Base-by-base conservation (phyloP, 1,140 invertebrate species). In the Solenopsis fugax region DNA sequence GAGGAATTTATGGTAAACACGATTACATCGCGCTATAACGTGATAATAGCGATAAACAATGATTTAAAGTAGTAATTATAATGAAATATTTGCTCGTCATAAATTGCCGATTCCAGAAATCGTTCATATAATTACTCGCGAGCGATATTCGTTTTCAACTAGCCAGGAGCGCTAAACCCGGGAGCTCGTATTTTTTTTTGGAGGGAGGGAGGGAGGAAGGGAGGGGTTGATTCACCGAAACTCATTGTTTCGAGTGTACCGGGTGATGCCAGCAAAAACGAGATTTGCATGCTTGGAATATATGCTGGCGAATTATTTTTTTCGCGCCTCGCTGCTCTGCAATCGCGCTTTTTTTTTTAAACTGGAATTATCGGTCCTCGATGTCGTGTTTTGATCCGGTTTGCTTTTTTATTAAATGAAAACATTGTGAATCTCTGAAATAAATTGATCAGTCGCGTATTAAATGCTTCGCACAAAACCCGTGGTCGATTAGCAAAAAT, bases 1-100 rank as follows among this genome's bases (percentile, higher is more conserved):
- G 65, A 90, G 86, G 85, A 90, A 90, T 90, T 89, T 90, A 89
- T 78, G 72, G 77, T 24, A 80, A 77, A 41, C 65, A 67, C 45
- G 58, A 75, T 75, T 75, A 54, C 56, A 75, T 69, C 77, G 67
- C 62, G 52, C 69, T 84, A 60, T 77, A 77, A 89, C 76, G 54
- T 37, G 77, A 62, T 87, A 90, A 90, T 87, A 64, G 78, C 52
- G 65, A 87, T 72, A 84, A 89, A 78, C 72, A 65, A 77, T 60
- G 85, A 69, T 65, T 77, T 82, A 86, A 82, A 71, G 56, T 21
- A 85, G 48, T 76, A 60, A 85, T 72, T 64, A 50, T 52, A 50
- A n/a, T 58, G 58, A 78, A 56, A 56, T 16, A 65, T 87, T 58
- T 50, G 18, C 29, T 48, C 48, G 45, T 52, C 50, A 45, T 41